Evolutionary conservation across 2,797 vertebrate species (phyloP), one percentile per base, ranked within the genome.

Genomic region (Hylomyscus alleni): DNA sequence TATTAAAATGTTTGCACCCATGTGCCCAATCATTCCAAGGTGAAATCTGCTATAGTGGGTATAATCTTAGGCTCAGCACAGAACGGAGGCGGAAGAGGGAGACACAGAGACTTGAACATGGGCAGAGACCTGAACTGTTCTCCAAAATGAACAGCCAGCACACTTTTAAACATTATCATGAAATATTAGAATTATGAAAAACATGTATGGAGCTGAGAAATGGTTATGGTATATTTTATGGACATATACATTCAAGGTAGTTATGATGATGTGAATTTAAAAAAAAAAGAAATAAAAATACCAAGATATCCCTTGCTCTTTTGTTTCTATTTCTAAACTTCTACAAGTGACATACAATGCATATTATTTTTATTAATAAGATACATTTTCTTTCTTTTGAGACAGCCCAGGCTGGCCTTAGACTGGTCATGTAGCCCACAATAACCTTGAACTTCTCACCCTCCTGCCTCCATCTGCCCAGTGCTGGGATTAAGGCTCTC

Each of bases 271-370:
- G 19, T 60, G 52, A 62, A 77, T 4, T 11, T 5, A 11, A 78
- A 96, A 89, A 60, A 0, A 17, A 83, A 88, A 72, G 47, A 88
- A 96, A 56, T 60, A 60, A 77, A 77, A 50, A 31, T 2, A 34
- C n/a, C 52, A 69, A 80, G 14, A 69, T 81, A 77, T 12, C 11
- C 80, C 10, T 88, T 11, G 0, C 15, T 86, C 4, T 72, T 88
- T 92, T 67, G 20, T 91, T 82, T 83, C 40, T 92, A 73, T 91
- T 82, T 83, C n/a, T 92, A 73, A 86, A 72, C 89, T 50, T 86
- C 50, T 67, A 17, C 69, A 40, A 26, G 52, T 58, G 22, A 82
- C 24, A 58, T 26, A 37, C 22, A 10, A 4, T 8, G 8, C 29
- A 0, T 82, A 40, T 56, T 40, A 44, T 47, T 13, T 62, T 26